Percentiles rank a stretch among this genome's conserved stretches.
Evolutionary conservation across 2,888 invertebrate species (phyloP).

Genomic region (Cheiracanthium punctorium): DNA sequence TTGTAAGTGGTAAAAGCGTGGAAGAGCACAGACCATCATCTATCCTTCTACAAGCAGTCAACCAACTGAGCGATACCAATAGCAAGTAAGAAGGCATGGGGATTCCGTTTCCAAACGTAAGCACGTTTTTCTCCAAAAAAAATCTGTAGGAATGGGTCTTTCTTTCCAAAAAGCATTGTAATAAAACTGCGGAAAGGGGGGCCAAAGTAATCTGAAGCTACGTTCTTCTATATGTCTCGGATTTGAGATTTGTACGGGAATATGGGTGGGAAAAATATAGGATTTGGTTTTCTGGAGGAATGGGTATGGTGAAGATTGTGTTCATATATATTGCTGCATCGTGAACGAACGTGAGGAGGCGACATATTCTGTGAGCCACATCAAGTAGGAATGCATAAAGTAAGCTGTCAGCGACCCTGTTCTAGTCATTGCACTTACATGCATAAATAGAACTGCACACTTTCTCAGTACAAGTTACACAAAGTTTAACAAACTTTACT

Average conservation of each 20-base stretch:
- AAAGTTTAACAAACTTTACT: too few species aligned
- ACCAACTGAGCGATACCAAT: slow-evolving; percentile 34
- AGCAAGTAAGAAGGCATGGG: background rate
- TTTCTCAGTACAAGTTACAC: too few species aligned
- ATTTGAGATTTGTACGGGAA: background rate
- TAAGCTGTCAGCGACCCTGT: too few species aligned
- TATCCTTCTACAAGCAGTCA: background rate
- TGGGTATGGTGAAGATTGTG: background rate
- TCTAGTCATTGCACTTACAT: too few species aligned
- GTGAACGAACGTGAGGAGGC: background rate
- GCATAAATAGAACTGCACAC: too few species aligned
- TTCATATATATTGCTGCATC: background rate
- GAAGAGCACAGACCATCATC: background rate
- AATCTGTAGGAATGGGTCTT: background rate
- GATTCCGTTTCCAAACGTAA: background rate
- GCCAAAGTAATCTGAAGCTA: background rate
- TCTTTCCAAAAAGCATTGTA: background rate
- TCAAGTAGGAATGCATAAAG: too few species aligned
- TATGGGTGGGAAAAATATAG: background rate
- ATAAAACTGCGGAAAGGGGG: background rate
- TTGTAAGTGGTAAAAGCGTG: slow-evolving; percentile 36
- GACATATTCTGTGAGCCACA: too few species aligned
- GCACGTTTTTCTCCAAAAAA: background rate
- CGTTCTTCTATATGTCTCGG: background rate
- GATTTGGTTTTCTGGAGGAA: background rate